Evolutionary conservation across 2,113 vertebrate genomes (phyloP), one percentile per base, ranked within the genome.

Genomic region (Antidorcas marsupialis): DNA sequence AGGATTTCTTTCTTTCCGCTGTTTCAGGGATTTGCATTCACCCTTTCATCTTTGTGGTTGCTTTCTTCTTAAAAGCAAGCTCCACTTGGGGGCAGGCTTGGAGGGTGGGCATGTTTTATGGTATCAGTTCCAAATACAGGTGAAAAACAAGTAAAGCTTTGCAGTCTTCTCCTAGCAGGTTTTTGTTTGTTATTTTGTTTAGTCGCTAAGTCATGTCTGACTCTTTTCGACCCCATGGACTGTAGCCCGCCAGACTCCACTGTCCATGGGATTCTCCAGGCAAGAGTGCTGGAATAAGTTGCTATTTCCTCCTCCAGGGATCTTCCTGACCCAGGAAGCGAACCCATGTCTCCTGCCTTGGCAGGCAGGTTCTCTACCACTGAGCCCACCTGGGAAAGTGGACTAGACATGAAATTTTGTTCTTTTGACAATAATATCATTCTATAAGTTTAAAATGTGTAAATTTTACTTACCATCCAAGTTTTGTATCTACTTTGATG

Each of bases 11-110:
- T 88, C 55, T 64, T 90, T 62, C 30, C 9, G 57, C 87, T 94
- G 6, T 74, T 83, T 53, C 88, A 43, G 59, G 74, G 47, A 64
- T 93, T 92, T 85, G 71, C 95, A 94, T 86, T 92, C 92, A 92
- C 78, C n/a, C 67, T 96, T 53, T 45, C 92, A 71, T 39, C 36
- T 71, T 89, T 78, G 50, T 81, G 23, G 76, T 84, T 96, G 85
- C 21, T 94, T 92, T 79, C 33, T 39, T 45, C 67, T 52, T 90
- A 79, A 95, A 87, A n/a, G 67, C 93, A 91, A 91, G 21, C 55
- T 57, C 62, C 7, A 4, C 47, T 25, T 16, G n/a, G 23, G 1
- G 17, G 21, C 2, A 33, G 50, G 0, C 27, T 47, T 76, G 23
- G 76, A 2, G 6, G 17, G 52, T 27, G 5, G 5, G 14, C 8